Conservation (phyloP, 2,113 vertebrate genomes). For the Mus musculus region GRCm39 chr12:37729001-37729500, state of each 20-base stretch:
- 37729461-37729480: neutral
- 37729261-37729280: too few species aligned
- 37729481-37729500: neutral
- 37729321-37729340: neutral
- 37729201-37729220: neutral
- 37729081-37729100: neutral
- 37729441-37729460: neutral
- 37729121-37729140: neutral
- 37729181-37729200: constrained; percentile 5
- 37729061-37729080: neutral
- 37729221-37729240: neutral
- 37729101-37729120: neutral
- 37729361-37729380: neutral
- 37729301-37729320: neutral
- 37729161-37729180: neutral
- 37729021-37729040: neutral
- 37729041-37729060: neutral
- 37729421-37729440: neutral
- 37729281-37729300: neutral
- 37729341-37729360: neutral
- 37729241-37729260: neutral
- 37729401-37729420: neutral
- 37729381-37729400: neutral
- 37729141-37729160: neutral
- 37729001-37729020: neutral